These are phyloP conservation scores for Megalops cyprinoides DNA, from an alignment of 2,797 vertebrate genomes.

Conservation along the genomic window DNA sequence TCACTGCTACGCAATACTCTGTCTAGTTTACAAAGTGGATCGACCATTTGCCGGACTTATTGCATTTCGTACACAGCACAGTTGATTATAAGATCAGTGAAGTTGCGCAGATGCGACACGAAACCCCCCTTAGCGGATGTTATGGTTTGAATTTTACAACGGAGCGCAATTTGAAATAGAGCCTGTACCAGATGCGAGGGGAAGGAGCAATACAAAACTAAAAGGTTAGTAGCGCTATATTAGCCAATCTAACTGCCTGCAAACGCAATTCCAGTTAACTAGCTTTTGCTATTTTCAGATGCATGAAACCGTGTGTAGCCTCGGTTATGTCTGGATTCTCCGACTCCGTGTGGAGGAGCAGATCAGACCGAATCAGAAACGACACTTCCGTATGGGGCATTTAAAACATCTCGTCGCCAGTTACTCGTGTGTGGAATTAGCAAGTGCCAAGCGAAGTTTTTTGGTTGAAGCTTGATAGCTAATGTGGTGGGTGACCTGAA, in stretches of 20 bases:
- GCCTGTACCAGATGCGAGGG: neutral
- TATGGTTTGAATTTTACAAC: conserved; percentile 27
- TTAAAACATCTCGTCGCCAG: no score
- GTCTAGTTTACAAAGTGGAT: neutral
- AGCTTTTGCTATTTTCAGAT: neutral
- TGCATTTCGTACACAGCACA: no score
- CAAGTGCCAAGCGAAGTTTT: no score
- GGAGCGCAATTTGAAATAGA: neutral
- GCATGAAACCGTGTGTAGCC: neutral
- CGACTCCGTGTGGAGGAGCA: no score
- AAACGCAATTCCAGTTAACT: neutral
- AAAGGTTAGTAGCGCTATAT: neutral
- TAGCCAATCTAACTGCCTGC: neutral
- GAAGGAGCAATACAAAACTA: neutral
- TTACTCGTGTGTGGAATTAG: no score
- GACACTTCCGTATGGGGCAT: no score
- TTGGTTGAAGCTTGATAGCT: no score
- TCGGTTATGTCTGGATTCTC: neutral
- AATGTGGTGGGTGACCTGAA: no score
- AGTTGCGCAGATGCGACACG: no score
- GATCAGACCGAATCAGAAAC: no score
- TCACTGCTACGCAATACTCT: neutral
- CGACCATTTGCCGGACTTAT: no score
- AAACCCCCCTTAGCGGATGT: conserved; percentile 28
- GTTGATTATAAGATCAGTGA: no score